Base-by-base conservation (phyloP, 1,140 invertebrate genomes). In the Diploscapter pachys region DNA sequence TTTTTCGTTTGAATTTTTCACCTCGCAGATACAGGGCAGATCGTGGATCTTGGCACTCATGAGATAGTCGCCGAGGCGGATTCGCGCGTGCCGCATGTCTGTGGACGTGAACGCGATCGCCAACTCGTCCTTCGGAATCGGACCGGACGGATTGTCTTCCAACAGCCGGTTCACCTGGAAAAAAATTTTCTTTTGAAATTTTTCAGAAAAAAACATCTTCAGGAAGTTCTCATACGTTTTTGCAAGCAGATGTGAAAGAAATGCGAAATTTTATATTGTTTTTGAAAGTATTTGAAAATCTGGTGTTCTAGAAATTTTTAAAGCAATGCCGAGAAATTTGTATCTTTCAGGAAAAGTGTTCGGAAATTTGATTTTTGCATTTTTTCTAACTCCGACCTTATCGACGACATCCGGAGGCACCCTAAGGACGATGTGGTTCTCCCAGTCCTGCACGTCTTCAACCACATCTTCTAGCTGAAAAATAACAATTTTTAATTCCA, bases 21-120 rank as follows among this genome's bases (percentile, higher is more conserved):
- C 83, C 76, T 84, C 83, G 62, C 72, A 73, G 51, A 84, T 74
- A 52, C 82, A 84, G 2, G 83, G 83, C 54, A 84, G 71, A 76
- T 84, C 83, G 56, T 85, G 73, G 5, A 84, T 62, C 59, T 76
- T 80, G 53, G 79, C 85, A n/a, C 61, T 54, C 73, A 84, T 63
- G 50, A 74, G 51, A 50, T 81, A 62, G 48, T 81, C 56, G 4
- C 76, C 82, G 64, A 84, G 66, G 9, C 73, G 72, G 3, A 84
- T 49, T 9, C 64, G 76, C n/a, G 78, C 83, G 53, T 78, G 49
- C 5, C 84, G 75, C 61, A 79, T 71, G 72, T 84, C 75, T 5
- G 48, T 69, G 64, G 70, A n/a, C 48, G 72, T 72, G 54, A 72
- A 48, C 53, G 64, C 59, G 5, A 76, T 65, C 2, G 75, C 59